Evolutionary conservation across 2,888 invertebrate species (phyloP).

Genomic region (Cheilosia pagana): DNA sequence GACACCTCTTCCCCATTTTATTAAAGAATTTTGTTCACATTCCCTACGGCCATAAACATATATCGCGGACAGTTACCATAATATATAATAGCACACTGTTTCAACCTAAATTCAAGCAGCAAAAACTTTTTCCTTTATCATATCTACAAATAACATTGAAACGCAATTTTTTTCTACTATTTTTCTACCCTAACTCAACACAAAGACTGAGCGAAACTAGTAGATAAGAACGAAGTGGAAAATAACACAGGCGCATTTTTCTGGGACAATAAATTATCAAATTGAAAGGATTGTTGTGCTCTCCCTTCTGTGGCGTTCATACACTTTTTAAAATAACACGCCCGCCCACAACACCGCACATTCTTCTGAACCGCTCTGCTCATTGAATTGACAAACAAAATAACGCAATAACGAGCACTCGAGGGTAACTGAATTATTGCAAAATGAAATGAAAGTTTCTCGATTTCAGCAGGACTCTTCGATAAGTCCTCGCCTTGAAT

Average conservation of each 20-base stretch:
- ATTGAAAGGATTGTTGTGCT: slow-evolving; percentile 46
- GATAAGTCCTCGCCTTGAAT: not conserved
- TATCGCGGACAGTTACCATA: not conserved
- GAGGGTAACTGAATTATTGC: slow-evolving; percentile 56
- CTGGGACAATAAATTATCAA: slow-evolving; percentile 52
- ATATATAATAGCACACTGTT: not conserved
- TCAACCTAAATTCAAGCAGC: slow-evolving; percentile 29
- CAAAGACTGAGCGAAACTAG: slow-evolving; percentile 5
- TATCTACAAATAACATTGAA: slow-evolving; percentile 11
- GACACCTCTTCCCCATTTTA: not conserved
- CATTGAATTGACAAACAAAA: slow-evolving; percentile 58
- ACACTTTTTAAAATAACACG: not conserved
- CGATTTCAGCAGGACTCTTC: not conserved
- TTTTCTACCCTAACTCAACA: not conserved
- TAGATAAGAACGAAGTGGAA: not conserved
- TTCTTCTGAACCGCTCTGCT: slow-evolving; percentile 26
- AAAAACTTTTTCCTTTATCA: slow-evolving; percentile 45
- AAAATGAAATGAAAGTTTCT: slow-evolving; percentile 36
- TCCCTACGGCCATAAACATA: not conserved
- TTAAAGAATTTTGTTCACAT: not conserved
- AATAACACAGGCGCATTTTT: slow-evolving; percentile 17
- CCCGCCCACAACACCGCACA: not conserved
- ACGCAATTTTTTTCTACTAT: slow-evolving; percentile 24
- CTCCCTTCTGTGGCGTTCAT: not conserved
- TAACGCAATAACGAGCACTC: slow-evolving; percentile 43